A percentile compares a stretch with the other conserved stretches of the same genome.
phyloP scores from a whole-genome alignment of 2,113 vertebrate species.

The Eulemur macaco region DNA sequence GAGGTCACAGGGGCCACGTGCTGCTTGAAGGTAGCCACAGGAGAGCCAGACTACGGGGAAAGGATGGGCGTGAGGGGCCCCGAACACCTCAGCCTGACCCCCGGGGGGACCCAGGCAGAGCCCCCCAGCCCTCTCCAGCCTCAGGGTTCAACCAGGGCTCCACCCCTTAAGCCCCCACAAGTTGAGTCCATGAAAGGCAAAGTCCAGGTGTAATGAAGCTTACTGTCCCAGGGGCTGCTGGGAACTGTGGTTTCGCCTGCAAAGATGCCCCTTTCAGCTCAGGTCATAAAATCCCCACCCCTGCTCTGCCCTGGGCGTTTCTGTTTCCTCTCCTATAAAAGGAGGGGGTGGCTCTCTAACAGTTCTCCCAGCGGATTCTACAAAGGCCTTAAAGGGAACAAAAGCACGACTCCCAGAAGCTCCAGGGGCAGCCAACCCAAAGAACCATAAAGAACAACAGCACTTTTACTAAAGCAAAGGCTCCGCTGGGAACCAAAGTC shows the following conservation, averaged over 20 bases:
- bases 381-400: background rate
- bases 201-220: background rate
- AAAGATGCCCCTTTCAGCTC: background rate
- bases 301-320: no score
- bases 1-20: constrained; percentile 93
- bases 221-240: background rate
- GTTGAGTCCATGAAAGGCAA: background rate
- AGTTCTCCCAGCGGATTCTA: no score
- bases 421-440: fast-evolving
- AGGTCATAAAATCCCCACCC: background rate
- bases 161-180: background rate
- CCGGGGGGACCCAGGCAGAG: background rate
- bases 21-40: constrained; percentile 94
- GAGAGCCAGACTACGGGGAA: constrained; percentile 83
- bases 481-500: fast-evolving
- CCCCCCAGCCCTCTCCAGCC: background rate
- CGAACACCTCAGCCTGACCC: background rate
- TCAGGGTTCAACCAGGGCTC: background rate
- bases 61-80: background rate
- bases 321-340: background rate
- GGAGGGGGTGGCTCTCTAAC: background rate
- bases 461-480: background rate
- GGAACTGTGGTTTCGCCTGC: background rate
- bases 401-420: background rate
- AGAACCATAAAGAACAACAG: fast-evolving